Evolutionary conservation across 2,797 vertebrate genomes (phyloP), one percentile per base, ranked within the genome.

Genomic region (Labeo calbasu): DNA sequence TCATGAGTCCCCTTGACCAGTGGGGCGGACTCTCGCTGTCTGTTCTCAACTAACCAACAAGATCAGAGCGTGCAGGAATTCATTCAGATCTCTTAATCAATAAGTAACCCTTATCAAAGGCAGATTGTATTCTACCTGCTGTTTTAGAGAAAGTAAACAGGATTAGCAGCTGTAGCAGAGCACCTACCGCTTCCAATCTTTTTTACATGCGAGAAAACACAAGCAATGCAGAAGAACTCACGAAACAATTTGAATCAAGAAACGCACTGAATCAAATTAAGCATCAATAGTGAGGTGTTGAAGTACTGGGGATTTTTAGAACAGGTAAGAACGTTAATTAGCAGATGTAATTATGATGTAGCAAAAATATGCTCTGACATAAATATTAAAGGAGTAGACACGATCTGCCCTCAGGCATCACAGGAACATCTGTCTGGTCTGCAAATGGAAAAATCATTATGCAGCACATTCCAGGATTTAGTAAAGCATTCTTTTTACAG

Each of bases 1-100:
- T 87, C 91, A 94, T 94, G 95, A 95, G 93, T 96, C 96, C 95
- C 95, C 95, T 96, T 96, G 96, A 93, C 95, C 96, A 93, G 92
- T 93, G 92, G 96, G 92, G 96, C 95, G 95, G 95, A 93, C 94
- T 94, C 92, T 84, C 88, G 91, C 93, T 95, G 93, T 88, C 89
- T 71, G 21, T 92, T 92, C 92, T 77, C 17, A n/a, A 46, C 48
- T 70, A 32, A 21, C 32, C 80, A 66, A 48, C 73, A 48, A 23
- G 48, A n/a, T 68, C 23, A n/a, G 63, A 83, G 66, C 51, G 55
- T 84, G 66, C 76, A 84, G 83, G 83, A 79, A 79, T 72, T 71
- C 55, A 71, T 61, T 84, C 25, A 36, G 19, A 61, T 71, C 43
- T 78, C 43, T 61, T 79, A 36, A 84, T 84, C 82, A 72, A 63